Evolutionary conservation across 2,888 invertebrate genomes (phyloP), one percentile per base, ranked within the genome.

Genomic region (Aproaerema taeniolella): DNA sequence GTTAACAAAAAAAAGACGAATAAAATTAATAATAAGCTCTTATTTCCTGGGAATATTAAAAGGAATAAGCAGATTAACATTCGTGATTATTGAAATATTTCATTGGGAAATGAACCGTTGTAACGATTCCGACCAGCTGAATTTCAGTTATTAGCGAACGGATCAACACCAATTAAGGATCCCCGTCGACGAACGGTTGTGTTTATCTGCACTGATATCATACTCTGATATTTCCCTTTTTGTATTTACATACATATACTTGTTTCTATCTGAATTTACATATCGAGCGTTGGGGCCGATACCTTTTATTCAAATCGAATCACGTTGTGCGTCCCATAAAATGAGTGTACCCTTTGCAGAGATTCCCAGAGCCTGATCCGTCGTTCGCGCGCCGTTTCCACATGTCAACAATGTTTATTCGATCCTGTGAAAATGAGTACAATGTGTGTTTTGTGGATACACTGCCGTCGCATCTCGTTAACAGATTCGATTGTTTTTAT

Each of bases 401-500:
- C 52, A 53, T 62, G 60, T 58, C 54, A 62, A 62, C 56, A 62
- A 37, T 54, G 48, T 60, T 61, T 57, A 57, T 58, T 45, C 50
- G 45, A 56, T 56, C 48, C 46, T 38, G 45, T 44, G 47, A 43
- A 42, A 49, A 50, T 48, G 41, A 48, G 43, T 39, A 42, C 43
- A 55, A 44, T 64, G 45, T 55, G 44, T 64, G 45, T 50, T 58
- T 58, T 58, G 53, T 43, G 55, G 54, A 61, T 58, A 54, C 57
- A 45, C 47, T 41, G 52, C 45, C 46, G 52, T 52, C 53, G 52
- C 45, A 52, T 59, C 65, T 65, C 64, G 61, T 68, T 68, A 66
- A 55, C 56, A 49, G 50, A 53, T 58, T 47, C 58, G 77, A 81
- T 83, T 65, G 56, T 64, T 60, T 60, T 58, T 58, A 53, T 40